These are phyloP conservation scores for Pararge aegeria DNA, from an alignment of 1,140 invertebrate species.

Conservation along the genomic window DNA sequence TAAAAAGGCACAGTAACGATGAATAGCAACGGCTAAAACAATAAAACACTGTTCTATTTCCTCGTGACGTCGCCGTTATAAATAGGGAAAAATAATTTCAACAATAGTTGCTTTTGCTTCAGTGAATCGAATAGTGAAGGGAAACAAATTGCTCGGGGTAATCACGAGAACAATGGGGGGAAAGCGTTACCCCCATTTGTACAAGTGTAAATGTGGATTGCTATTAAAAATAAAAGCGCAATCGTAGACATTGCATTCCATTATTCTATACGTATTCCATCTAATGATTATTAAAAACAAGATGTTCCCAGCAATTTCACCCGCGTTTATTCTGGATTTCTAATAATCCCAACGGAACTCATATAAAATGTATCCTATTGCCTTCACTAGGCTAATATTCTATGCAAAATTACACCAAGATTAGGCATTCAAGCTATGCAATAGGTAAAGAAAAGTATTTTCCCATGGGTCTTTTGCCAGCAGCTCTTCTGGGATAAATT, in stretches of 20 bases:
- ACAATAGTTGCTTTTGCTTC: conserved; percentile 1
- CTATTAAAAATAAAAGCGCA: conserved; percentile 5
- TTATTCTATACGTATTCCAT: not conserved
- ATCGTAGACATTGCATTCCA: not conserved
- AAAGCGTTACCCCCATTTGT: conserved; percentile 8
- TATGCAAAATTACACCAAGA: too few species aligned
- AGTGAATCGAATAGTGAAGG: conserved; percentile 9
- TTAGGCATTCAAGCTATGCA: too few species aligned
- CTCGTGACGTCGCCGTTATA: not conserved
- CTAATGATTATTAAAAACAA: too few species aligned
- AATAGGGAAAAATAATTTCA: not conserved
- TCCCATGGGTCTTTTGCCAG: too few species aligned
- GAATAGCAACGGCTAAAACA: not conserved
- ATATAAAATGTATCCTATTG: too few species aligned
- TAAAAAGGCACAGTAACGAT: not conserved
- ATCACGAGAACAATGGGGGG: conserved; percentile 4
- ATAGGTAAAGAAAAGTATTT: too few species aligned
- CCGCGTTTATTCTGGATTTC: too few species aligned
- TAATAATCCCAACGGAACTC: too few species aligned
- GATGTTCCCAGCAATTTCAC: too few species aligned
- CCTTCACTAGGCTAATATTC: too few species aligned
- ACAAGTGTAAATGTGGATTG: conserved; percentile 5
- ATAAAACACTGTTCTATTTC: conserved; percentile 1
- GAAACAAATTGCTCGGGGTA: conserved; percentile 4
- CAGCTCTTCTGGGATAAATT: too few species aligned